Percentiles rank a stretch among this genome's conserved stretches.
Conservation (phyloP, 2,113 vertebrate species). For the Odontophorus gujanensis region DNA sequence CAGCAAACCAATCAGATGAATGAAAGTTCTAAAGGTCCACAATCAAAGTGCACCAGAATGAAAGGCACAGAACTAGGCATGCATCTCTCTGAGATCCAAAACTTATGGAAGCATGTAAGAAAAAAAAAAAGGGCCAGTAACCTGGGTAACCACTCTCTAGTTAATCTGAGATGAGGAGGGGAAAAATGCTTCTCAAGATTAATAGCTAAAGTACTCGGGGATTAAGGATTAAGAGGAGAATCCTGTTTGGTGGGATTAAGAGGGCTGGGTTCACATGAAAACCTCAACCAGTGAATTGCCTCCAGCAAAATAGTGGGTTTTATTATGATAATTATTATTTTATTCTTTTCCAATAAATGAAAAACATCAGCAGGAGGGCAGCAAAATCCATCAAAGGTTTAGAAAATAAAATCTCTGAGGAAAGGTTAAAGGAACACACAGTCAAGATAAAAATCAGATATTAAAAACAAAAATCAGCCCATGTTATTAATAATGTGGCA, state of each 20-base stretch:
- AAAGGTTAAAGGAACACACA: slow-evolving; percentile 58
- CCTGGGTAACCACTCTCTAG: slow-evolving; percentile 37
- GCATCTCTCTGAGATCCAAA: not conserved
- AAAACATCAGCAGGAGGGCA: slow-evolving; percentile 60
- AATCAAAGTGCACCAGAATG: not conserved
- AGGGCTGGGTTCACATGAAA: slow-evolving; percentile 64
- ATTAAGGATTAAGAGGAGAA: slow-evolving; percentile 71
- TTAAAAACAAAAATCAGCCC: slow-evolving; percentile 55
- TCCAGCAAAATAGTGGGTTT: slow-evolving; percentile 29
- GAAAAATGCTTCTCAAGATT: slow-evolving; percentile 60
- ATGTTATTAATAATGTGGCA: slow-evolving; percentile 51
- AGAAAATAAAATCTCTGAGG: slow-evolving; percentile 54
- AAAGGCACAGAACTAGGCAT: not conserved
- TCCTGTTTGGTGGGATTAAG: slow-evolving; percentile 68
- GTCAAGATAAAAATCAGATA: slow-evolving; percentile 67
- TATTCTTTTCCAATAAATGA: slow-evolving; percentile 49
- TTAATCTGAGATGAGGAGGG: slow-evolving; percentile 60
- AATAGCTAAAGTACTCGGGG: slow-evolving; percentile 62
- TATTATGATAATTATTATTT: slow-evolving; percentile 68
- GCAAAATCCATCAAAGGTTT: slow-evolving; percentile 69
- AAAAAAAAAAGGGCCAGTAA: slow-evolving; percentile 19
- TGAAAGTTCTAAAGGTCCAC: not conserved
- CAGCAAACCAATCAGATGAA: not conserved
- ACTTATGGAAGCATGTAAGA: not conserved
- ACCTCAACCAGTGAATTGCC: slow-evolving; percentile 57